Conservation (phyloP, 1,140 invertebrate species). For the Bombyx mandarina region DNA sequence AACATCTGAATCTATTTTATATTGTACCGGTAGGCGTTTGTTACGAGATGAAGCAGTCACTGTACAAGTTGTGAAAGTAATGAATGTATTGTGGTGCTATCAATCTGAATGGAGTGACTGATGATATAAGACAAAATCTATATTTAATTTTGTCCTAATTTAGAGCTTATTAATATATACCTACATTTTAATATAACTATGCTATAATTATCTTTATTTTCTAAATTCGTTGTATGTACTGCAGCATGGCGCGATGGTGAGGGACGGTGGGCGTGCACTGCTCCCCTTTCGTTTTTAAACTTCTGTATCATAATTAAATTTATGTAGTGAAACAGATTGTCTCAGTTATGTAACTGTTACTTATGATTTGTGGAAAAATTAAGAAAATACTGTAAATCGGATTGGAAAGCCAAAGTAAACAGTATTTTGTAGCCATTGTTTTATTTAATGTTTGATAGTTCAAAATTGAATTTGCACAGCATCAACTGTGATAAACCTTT, state of each 20-base stretch:
- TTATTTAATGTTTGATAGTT: conserved; percentile 18
- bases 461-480: neutral
- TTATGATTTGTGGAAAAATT: conserved; percentile 56
- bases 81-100: conserved; percentile 58
- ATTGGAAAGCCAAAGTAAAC: conserved; percentile 69
- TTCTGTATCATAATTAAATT: conserved; percentile 3
- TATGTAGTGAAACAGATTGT: conserved; percentile 11
- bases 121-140: conserved; percentile 44
- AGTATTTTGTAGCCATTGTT: conserved; percentile 59
- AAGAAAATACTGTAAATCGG: conserved; percentile 66
- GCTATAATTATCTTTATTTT: conserved; percentile 57
- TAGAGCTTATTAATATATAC: conserved; percentile 69
- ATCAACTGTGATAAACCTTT: too few relatives aligned
- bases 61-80: conserved; percentile 36
- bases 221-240: conserved; percentile 27
- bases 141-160: conserved; percentile 62
- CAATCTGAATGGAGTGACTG: conserved; percentile 45
- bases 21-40: conserved; percentile 1
- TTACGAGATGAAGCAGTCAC: conserved; percentile 30
- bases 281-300: conserved; percentile 8
- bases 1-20: conserved; percentile 3
- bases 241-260: too few relatives aligned
- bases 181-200: conserved; percentile 50
- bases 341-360: conserved; percentile 44
- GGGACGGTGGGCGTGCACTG: too few relatives aligned